These are phyloP conservation scores for Mionectes olivaceus DNA, from an alignment of 2,797 vertebrate genomes.

Conservation along the genomic window DNA sequence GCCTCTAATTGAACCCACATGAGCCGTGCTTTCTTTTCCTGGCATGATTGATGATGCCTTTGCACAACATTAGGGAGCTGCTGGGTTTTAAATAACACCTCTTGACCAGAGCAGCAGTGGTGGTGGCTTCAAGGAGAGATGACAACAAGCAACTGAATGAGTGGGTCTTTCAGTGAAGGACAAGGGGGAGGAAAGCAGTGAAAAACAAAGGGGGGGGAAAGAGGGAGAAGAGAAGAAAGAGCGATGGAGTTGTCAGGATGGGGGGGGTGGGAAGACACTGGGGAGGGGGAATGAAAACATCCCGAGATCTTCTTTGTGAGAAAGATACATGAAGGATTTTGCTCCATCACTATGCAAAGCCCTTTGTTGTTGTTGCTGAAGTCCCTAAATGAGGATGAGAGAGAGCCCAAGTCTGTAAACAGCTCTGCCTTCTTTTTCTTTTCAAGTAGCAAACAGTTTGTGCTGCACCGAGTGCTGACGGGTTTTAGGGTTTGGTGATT, in stretches of 20 bases:
- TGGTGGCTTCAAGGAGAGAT: slow-evolving; percentile 68
- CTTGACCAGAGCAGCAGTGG: slow-evolving; percentile 69
- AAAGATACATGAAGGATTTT: slow-evolving; percentile 9
- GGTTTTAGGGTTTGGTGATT: slow-evolving; percentile 30
- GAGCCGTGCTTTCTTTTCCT: slow-evolving; percentile 68
- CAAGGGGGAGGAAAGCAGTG: slow-evolving; percentile 37
- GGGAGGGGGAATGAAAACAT: slow-evolving; percentile 2
- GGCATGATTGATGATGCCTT: slow-evolving; percentile 77
- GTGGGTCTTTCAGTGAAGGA: slow-evolving; percentile 29
- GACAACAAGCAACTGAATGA: slow-evolving; percentile 64
- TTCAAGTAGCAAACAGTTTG: not conserved
- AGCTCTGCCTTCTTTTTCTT: not conserved
- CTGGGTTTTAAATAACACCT: slow-evolving; percentile 77
- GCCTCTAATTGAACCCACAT: slow-evolving; percentile 84
- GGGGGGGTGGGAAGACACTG: not conserved
- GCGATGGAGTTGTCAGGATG: not conserved
- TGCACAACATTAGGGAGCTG: slow-evolving; percentile 73
- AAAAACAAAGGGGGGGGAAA: slow-evolving; percentile 3
- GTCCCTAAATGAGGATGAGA: not conserved
- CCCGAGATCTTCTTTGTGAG: not conserved
- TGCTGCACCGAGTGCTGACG: not conserved
- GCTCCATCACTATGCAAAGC: not conserved
- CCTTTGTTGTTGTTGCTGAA: not conserved
- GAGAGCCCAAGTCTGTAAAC: not conserved
- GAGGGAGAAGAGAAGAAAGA: slow-evolving; percentile 30